Percentiles rank a stretch among this genome's conserved stretches.
Evolutionary conservation across 1,140 invertebrate species (phyloP).

Genomic region (Cydia splendana): DNA sequence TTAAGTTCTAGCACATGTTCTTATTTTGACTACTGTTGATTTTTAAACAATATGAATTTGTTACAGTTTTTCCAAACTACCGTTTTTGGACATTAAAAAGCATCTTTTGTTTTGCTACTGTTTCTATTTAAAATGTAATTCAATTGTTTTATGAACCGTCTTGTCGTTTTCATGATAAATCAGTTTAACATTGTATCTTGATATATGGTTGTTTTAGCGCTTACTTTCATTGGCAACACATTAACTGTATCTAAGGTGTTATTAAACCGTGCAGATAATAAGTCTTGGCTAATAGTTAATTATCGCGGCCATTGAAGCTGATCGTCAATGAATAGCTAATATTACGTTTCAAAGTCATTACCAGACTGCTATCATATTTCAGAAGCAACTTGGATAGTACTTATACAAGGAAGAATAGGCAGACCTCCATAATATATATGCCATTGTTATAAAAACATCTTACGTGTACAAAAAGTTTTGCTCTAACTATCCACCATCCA

Average conservation of each 20-base stretch:
- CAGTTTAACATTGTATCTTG: neutral
- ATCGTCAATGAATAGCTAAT: slow-evolving; percentile 26
- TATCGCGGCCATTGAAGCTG: slow-evolving; percentile 14
- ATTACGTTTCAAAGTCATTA: slow-evolving; percentile 18
- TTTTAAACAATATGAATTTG: slow-evolving; percentile 45
- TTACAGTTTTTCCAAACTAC: slow-evolving; percentile 40
- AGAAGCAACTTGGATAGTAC: neutral
- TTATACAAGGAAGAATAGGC: neutral
- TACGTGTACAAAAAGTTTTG: too few relatives aligned
- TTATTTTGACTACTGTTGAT: slow-evolving; percentile 52
- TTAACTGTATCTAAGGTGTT: slow-evolving; percentile 27
- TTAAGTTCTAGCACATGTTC: slow-evolving; percentile 46
- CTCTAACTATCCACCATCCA: too few relatives aligned
- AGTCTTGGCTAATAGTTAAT: slow-evolving; percentile 27
- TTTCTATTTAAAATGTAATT: neutral
- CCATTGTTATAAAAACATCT: neutral
- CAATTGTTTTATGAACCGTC: neutral
- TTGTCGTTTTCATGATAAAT: neutral
- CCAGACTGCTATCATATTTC: neutral
- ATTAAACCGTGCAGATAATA: slow-evolving; percentile 11
- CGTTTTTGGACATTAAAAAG: slow-evolving; percentile 35
- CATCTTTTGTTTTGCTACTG: slow-evolving; percentile 12
- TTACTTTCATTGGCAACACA: slow-evolving; percentile 15
- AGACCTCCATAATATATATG: neutral
- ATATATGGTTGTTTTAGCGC: neutral